phyloP scores from a whole-genome alignment of 2,113 vertebrate genomes.

The Ammodytes marinus region DNA sequence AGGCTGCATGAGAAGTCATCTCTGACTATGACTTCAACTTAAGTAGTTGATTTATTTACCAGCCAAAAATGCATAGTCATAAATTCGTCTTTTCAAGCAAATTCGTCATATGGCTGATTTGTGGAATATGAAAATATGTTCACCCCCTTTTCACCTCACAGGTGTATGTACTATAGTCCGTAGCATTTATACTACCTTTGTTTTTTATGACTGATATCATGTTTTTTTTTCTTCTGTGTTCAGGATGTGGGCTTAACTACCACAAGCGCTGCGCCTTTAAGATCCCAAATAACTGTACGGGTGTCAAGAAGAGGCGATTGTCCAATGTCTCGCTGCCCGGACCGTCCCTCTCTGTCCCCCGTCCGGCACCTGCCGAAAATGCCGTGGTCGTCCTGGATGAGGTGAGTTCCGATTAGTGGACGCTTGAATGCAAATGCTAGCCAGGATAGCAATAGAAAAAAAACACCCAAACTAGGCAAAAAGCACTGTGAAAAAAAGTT shows the following conservation, averaged over 20 bases:
- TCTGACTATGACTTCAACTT: conserved; percentile 5
- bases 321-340: conserved; percentile 95
- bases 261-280: conserved; percentile 99
- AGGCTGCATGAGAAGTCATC: conserved; percentile 11
- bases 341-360: conserved; percentile 91
- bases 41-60: conserved; percentile 26
- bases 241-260: conserved; percentile 98
- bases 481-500: conserved; percentile 1
- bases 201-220: conserved; percentile 4
- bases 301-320: conserved; percentile 93
- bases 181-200: background rate
- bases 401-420: conserved; percentile 78
- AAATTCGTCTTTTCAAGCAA: background rate
- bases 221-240: conserved; percentile 38
- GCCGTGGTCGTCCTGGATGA: conserved; percentile 88
- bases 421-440: background rate
- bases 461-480: background rate
- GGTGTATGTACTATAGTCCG: background rate
- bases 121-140: conserved; percentile 11
- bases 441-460: background rate
- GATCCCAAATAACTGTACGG: conserved; percentile 98
- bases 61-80: conserved; percentile 12
- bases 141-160: background rate
- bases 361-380: conserved; percentile 88
- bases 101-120: conserved; percentile 55